Conservation (phyloP, 2,113 vertebrate genomes). For the Sitta europaea region DNA sequence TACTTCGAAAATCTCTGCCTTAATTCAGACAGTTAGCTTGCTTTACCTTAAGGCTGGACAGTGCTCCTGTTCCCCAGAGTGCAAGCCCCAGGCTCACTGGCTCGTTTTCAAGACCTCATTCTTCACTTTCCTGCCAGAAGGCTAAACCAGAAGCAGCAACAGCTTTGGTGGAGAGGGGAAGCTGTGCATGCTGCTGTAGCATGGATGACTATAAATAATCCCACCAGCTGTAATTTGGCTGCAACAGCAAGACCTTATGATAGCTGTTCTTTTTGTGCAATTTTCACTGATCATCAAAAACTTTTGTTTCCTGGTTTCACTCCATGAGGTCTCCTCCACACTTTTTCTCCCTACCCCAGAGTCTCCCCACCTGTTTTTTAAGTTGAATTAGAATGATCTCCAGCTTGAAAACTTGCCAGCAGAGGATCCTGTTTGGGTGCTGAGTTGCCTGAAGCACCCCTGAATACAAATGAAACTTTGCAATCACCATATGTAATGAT, state of each 20-base stretch:
- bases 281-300: not conserved
- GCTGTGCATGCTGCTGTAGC: not conserved
- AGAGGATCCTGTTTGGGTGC: not conserved
- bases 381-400: not conserved
- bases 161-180: not conserved
- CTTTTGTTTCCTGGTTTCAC: not conserved
- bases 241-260: not conserved
- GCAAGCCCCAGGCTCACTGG: not conserved
- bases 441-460: not conserved
- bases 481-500: not conserved
- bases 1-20: not conserved
- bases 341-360: not conserved
- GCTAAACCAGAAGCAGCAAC: not conserved
- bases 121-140: not conserved
- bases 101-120: not conserved
- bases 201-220: not conserved
- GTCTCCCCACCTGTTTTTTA: not conserved
- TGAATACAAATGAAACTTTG: not conserved
- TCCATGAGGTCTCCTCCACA: not conserved
- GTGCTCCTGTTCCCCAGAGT: not conserved
- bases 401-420: not conserved
- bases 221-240: not conserved
- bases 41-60: not conserved
- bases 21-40: not conserved
- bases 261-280: slow-evolving; percentile 30